These are phyloP conservation scores for Cerceris ruficornis DNA, from an alignment of 2,888 invertebrate species.

Conservation along the genomic window DNA sequence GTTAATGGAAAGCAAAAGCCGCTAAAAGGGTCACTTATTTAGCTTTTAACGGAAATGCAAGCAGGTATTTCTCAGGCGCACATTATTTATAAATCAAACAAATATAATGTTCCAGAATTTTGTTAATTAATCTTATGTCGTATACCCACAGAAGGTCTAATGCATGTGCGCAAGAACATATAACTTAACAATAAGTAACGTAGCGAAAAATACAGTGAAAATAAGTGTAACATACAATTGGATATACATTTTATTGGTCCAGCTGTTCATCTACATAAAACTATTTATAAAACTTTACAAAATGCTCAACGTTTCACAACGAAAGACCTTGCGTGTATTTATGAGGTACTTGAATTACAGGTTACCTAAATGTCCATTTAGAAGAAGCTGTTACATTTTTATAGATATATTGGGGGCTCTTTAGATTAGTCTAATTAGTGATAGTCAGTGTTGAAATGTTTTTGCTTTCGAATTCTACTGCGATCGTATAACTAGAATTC, in stretches of 20 bases:
- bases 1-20: too few species aligned
- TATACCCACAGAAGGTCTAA: too few species aligned
- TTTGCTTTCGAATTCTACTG: slow-evolving; percentile 38
- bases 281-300: slow-evolving; percentile 70
- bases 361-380: slow-evolving; percentile 47
- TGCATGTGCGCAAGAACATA: too few species aligned
- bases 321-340: slow-evolving; percentile 54
- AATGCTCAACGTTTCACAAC: slow-evolving; percentile 65
- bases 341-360: slow-evolving; percentile 55
- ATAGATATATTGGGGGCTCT: slow-evolving; percentile 36
- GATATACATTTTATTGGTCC: slow-evolving; percentile 70
- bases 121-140: too few species aligned
- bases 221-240: slow-evolving; percentile 54
- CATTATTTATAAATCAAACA: too few species aligned
- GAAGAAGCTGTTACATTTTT: slow-evolving; percentile 48
- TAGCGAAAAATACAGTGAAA: slow-evolving; percentile 7
- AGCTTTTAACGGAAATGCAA: too few species aligned
- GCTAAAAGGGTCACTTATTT: too few species aligned
- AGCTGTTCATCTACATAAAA: slow-evolving; percentile 68
- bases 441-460: slow-evolving; percentile 37
- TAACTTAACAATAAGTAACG: too few species aligned
- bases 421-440: slow-evolving; percentile 33
- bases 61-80: too few species aligned
- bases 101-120: too few species aligned
- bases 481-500: slow-evolving; percentile 48